Evolutionary conservation across 92 coral and sea anemone species (phyloP).

Genomic region (Isaurus tuberculatus): DNA sequence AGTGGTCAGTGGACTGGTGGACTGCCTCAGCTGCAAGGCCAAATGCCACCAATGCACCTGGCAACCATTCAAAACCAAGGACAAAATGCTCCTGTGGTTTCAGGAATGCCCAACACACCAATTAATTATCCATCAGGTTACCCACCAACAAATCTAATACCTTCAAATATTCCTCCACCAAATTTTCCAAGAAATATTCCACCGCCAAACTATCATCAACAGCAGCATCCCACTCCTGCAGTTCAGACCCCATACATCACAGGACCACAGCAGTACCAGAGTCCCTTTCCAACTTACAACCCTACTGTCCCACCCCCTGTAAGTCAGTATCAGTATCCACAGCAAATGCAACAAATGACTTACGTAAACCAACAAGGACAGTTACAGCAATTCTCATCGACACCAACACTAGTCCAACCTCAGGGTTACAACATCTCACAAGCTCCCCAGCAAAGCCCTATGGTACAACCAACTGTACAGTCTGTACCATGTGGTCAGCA

Average conservation of each 20-base stretch:
- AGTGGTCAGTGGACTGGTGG: conserved; percentile 18
- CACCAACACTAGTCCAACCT: conserved; percentile 29
- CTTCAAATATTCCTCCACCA: conserved; percentile 75
- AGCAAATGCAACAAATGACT: conserved; percentile 16
- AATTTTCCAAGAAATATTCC: conserved; percentile 79
- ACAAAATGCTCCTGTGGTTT: conserved; percentile 13
- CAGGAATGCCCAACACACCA: conserved; percentile 10
- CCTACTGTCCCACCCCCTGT: conserved; percentile 35
- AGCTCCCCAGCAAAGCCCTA: conserved; percentile 15
- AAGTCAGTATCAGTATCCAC: conserved; percentile 36
- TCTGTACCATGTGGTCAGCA: neutral
- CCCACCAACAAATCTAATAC: conserved; percentile 71
- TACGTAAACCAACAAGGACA: conserved; percentile 56
- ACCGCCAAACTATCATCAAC: conserved; percentile 78
- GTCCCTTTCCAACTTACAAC: conserved; percentile 57
- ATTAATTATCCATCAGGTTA: conserved; percentile 34
- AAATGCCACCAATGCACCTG: conserved; percentile 24
- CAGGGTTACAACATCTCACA: conserved; percentile 23
- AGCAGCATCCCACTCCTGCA: conserved; percentile 42
- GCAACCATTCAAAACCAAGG: conserved; percentile 33
- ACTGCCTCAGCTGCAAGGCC: conserved; percentile 15
- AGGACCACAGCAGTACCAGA: conserved; percentile 66
- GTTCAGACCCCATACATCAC: conserved; percentile 17
- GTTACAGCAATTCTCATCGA: conserved; percentile 59
- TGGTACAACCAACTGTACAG: conserved; percentile 15